Evolutionary conservation across 2,888 invertebrate species (phyloP), one percentile per base, ranked within the genome.

Genomic region (Caenorhabditis sp.): DNA sequence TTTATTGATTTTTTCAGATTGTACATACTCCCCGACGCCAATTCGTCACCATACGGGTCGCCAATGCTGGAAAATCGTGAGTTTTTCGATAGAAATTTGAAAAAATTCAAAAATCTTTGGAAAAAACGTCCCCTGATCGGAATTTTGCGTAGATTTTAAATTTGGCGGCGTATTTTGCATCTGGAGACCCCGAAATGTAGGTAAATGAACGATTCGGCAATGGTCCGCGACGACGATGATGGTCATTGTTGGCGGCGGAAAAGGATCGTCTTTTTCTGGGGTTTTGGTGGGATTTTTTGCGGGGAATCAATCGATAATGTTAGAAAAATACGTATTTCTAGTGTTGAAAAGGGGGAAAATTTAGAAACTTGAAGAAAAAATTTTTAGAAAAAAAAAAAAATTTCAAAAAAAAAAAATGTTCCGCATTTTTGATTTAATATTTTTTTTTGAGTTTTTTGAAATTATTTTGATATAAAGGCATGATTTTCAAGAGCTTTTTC

Each of bases 191-290:
- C n/a, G n/a, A n/a, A 69, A 79, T 79, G 70, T 79, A 79, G 78
- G 78, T 79, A 79, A 79, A 70, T 70, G 65, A 79, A 70, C 76
- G 60, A 67, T 55, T 76, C 67, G 76, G 24, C 64, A 79, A 79
- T 79, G 78, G 70, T 79, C 70, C 70, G 70, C 9, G 47, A 70
- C 78, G 65, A 53, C 28, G 65, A 13, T 65, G 51, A 79, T 79
- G 51, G 60, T 61, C 44, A 71, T 79, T 79, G 78, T 77, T 68
- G 24, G n/a, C n/a, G n/a, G n/a, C n/a, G n/a, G n/a, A n/a, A n/a
- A n/a, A n/a, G 32, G 32, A 47, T 4, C 35, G 47, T 44, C 56
- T 56, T 56, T 22, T 55, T 18, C 22, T 4, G 9, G n/a, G 2
- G 18, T 26, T 40, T 61, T n/a, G n/a, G 26, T 47, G n/a, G n/a